phyloP scores from a whole-genome alignment of 1,140 invertebrate species.

The Thaumatotibia leucotreta region DNA sequence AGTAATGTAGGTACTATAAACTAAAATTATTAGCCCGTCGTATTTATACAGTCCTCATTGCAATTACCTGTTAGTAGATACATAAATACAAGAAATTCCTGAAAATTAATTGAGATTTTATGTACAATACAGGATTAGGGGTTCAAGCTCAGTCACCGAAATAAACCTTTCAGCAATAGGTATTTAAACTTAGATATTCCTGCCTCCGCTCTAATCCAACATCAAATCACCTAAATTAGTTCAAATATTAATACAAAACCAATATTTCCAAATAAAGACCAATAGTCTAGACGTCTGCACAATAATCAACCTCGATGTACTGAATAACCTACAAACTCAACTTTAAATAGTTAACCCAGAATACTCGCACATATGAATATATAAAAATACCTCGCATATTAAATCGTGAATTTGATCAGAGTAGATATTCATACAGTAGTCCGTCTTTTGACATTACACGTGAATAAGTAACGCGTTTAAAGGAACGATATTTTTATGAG shows the following conservation, averaged over 20 bases:
- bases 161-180: too few relatives aligned
- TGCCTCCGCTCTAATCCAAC: background rate
- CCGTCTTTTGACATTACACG: background rate
- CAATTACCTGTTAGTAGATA: too few relatives aligned
- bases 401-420: background rate
- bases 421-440: background rate
- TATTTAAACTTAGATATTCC: too few relatives aligned
- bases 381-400: background rate
- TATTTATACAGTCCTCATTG: too few relatives aligned
- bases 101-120: too few relatives aligned
- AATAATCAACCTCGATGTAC: background rate
- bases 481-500: too few relatives aligned
- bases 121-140: too few relatives aligned
- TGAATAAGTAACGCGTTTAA: background rate
- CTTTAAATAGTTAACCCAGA: background rate
- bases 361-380: too few relatives aligned
- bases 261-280: background rate
- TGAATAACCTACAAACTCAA: background rate
- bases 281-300: background rate
- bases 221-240: background rate
- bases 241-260: background rate
- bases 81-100: too few relatives aligned
- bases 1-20: too few relatives aligned
- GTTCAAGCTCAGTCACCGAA: too few relatives aligned
- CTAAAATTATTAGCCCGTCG: too few relatives aligned